These are phyloP conservation scores for Congeria kusceri DNA, from an alignment of 2,888 invertebrate genomes.

Conservation along the genomic window DNA sequence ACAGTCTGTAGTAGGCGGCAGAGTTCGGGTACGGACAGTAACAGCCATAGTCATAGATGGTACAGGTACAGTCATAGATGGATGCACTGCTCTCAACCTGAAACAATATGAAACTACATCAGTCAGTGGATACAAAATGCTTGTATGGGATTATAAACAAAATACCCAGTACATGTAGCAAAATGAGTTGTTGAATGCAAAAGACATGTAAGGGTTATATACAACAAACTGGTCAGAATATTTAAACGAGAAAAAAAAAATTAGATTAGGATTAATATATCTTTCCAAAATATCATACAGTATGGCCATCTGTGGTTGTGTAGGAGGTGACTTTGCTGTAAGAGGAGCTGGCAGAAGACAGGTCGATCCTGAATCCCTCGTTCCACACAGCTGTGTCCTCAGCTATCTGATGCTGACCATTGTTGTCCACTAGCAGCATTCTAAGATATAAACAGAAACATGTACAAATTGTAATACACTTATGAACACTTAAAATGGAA, in stretches of 20 bases:
- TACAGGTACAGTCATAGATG: slow-evolving; percentile 55
- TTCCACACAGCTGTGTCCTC: slow-evolving; percentile 62
- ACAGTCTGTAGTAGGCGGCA: slow-evolving; percentile 58
- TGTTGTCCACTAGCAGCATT: slow-evolving; percentile 72
- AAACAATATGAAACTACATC: neutral
- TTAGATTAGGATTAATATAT: too few species aligned
- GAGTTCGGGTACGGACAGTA: slow-evolving; percentile 48
- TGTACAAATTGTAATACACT: too few species aligned
- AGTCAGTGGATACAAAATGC: too few species aligned
- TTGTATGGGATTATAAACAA: too few species aligned
- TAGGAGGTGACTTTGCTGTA: slow-evolving; percentile 59
- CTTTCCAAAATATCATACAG: slow-evolving; percentile 17
- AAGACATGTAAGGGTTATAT: too few species aligned
- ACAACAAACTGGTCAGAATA: too few species aligned
- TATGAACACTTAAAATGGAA: too few species aligned
- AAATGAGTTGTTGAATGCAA: too few species aligned
- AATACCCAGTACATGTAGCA: too few species aligned
- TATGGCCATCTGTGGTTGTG: slow-evolving; percentile 60
- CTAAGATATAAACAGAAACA: slow-evolving; percentile 13
- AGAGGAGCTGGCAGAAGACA: slow-evolving; percentile 31
- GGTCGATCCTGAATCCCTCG: slow-evolving; percentile 64
- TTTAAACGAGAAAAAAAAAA: too few species aligned
- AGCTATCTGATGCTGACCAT: slow-evolving; percentile 57
- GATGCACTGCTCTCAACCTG: slow-evolving; percentile 39
- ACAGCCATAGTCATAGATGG: neutral